Percentiles rank a stretch among this genome's conserved stretches.
These are phyloP conservation scores for Hephaestus fuliginosus DNA, from an alignment of 2,797 vertebrate genomes.

Conservation along the genomic window DNA sequence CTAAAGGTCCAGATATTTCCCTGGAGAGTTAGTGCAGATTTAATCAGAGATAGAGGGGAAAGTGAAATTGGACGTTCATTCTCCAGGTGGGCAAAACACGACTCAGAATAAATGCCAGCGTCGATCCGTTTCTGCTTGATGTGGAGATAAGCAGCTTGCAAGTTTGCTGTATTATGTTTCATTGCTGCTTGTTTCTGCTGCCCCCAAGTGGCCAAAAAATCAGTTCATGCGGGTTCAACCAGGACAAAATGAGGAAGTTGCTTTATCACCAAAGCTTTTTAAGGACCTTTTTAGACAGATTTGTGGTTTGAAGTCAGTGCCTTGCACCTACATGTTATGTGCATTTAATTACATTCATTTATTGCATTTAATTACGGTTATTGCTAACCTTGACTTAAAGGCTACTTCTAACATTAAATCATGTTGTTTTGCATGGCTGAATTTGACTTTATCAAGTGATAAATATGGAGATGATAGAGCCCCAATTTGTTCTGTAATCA, in stretches of 20 bases:
- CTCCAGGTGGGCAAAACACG: too few relatives aligned
- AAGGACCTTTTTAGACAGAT: too few relatives aligned
- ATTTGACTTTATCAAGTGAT: neutral
- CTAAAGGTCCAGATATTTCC: neutral
- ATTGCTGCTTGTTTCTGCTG: neutral
- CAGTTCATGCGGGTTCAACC: too few relatives aligned
- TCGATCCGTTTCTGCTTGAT: neutral
- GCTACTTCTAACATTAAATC: too few relatives aligned
- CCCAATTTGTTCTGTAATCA: neutral
- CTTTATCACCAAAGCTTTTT: too few relatives aligned
- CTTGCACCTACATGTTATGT: too few relatives aligned
- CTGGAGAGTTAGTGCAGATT: neutral
- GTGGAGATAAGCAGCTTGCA: neutral
- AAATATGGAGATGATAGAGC: neutral
- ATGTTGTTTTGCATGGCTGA: too few relatives aligned
- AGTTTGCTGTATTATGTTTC: too few relatives aligned
- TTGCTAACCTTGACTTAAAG: too few relatives aligned
- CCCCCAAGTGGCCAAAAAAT: slow-evolving; percentile 13
- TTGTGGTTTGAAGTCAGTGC: neutral
- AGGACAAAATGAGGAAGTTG: neutral
- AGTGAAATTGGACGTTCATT: too few relatives aligned
- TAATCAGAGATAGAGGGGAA: neutral
- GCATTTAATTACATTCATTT: neutral
- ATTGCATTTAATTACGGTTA: too few relatives aligned
- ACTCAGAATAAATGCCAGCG: neutral